These are phyloP conservation scores for Hemiprocne comata DNA, from an alignment of 2,113 vertebrate genomes.

Conservation along the genomic window DNA sequence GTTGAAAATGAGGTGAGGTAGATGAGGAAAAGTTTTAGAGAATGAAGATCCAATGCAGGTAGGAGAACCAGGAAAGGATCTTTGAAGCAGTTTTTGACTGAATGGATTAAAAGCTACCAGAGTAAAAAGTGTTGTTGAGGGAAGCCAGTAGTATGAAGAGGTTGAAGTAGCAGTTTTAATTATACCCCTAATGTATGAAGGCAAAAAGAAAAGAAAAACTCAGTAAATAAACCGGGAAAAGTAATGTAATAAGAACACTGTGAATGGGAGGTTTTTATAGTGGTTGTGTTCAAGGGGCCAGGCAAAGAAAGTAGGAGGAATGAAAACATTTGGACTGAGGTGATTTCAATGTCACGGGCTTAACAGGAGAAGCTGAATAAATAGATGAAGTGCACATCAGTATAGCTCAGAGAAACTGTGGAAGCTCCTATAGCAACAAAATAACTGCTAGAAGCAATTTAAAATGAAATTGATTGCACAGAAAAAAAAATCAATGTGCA, in stretches of 20 bases:
- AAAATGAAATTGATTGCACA: background rate
- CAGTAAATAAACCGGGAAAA: background rate
- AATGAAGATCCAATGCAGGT: background rate
- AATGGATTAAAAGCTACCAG: background rate
- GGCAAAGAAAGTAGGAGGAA: background rate
- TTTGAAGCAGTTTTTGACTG: background rate
- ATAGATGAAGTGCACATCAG: background rate
- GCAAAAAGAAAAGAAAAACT: background rate
- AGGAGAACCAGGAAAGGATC: background rate
- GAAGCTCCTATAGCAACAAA: background rate
- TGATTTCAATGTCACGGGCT: background rate
- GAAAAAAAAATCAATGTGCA: background rate
- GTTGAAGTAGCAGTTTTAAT: background rate
- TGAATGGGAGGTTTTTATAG: background rate
- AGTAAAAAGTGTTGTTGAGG: background rate
- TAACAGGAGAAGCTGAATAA: background rate
- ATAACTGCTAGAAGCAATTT: background rate
- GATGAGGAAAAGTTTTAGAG: background rate
- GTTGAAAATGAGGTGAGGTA: background rate
- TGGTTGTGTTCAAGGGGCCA: background rate
- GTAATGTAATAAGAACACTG: background rate
- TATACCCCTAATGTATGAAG: background rate
- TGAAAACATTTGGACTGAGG: background rate
- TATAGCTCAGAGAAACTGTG: background rate
- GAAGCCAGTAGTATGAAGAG: background rate